Percentiles rank a stretch among this genome's conserved stretches.
Evolutionary conservation across 2,113 vertebrate species (phyloP).

Genomic region (Mohoua ochrocephala): DNA sequence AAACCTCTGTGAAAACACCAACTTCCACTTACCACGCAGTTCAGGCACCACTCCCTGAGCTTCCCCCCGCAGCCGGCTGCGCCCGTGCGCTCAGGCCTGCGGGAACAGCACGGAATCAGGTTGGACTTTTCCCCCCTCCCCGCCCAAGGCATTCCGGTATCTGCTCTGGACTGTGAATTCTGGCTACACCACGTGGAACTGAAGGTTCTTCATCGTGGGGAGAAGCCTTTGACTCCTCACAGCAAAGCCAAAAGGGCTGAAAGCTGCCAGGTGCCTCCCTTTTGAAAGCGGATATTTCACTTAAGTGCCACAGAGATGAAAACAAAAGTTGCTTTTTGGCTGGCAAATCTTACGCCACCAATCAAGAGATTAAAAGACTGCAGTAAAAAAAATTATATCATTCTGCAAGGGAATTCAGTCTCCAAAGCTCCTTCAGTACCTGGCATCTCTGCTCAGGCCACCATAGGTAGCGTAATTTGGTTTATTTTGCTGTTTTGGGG

Average conservation of each 20-base stretch:
- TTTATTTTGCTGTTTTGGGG: background rate
- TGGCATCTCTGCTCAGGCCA: background rate
- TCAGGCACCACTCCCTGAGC: constrained; percentile 54
- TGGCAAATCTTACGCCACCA: background rate
- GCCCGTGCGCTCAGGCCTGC: constrained; percentile 57
- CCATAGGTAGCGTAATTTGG: rapidly evolving
- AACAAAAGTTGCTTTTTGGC: background rate
- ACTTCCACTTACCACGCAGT: constrained; percentile 66
- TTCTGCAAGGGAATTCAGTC: background rate
- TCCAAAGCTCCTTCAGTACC: background rate
- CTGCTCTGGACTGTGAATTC: background rate
- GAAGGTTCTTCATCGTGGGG: background rate
- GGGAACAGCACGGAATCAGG: background rate
- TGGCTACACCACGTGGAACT: rapidly evolving
- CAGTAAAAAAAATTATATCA: background rate
- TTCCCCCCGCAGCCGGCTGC: background rate
- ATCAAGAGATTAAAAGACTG: background rate
- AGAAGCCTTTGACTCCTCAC: background rate
- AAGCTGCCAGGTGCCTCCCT: background rate
- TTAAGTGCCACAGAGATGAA: background rate
- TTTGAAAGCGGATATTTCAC: background rate
- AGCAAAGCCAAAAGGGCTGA: background rate
- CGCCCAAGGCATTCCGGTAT: rapidly evolving
- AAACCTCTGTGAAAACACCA: background rate
- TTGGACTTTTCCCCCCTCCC: background rate